phyloP scores from a whole-genome alignment of 2,888 invertebrate species.

The Torymus aiolomorphi region DNA sequence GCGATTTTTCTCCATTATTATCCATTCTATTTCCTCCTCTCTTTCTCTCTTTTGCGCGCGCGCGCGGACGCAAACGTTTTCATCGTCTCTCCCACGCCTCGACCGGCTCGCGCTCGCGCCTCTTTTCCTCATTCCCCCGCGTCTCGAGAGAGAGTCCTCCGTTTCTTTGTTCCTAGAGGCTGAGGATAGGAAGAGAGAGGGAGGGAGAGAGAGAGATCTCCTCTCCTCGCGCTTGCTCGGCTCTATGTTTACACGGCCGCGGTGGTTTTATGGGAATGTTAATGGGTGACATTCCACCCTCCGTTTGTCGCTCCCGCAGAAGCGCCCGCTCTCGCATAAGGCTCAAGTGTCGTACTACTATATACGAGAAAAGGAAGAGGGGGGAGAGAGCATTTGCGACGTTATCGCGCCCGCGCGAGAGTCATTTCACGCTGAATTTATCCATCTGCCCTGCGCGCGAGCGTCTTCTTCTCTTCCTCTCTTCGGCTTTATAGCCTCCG shows the following conservation, averaged over 20 bases:
- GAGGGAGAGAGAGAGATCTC: neutral
- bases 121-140: neutral
- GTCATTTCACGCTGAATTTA: slow-evolving; percentile 46
- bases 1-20: slow-evolving; percentile 29
- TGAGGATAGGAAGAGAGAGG: neutral
- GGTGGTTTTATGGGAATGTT: slow-evolving; percentile 72
- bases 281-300: slow-evolving; percentile 73
- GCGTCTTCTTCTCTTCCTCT: neutral
- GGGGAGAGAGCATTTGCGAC: slow-evolving; percentile 14
- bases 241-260: slow-evolving; percentile 68
- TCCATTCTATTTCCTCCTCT: slow-evolving; percentile 37
- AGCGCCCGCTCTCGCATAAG: slow-evolving; percentile 38
- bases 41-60: neutral
- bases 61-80: neutral
- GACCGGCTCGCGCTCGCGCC: neutral
- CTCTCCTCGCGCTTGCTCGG: slow-evolving; percentile 38
- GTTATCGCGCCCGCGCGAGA: slow-evolving; percentile 11
- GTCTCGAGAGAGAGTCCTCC: too few species aligned
- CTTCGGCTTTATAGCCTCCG: neutral
- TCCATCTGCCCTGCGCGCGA: slow-evolving; percentile 8
- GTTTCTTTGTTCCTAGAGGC: too few species aligned
- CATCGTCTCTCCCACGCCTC: slow-evolving; percentile 51
- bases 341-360: neutral
- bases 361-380: neutral
- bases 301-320: slow-evolving; percentile 37